Percentiles rank a stretch among this genome's conserved stretches.
These are phyloP conservation scores for Prunella himalayana DNA, from an alignment of 2,113 vertebrate species.

Conservation along the genomic window DNA sequence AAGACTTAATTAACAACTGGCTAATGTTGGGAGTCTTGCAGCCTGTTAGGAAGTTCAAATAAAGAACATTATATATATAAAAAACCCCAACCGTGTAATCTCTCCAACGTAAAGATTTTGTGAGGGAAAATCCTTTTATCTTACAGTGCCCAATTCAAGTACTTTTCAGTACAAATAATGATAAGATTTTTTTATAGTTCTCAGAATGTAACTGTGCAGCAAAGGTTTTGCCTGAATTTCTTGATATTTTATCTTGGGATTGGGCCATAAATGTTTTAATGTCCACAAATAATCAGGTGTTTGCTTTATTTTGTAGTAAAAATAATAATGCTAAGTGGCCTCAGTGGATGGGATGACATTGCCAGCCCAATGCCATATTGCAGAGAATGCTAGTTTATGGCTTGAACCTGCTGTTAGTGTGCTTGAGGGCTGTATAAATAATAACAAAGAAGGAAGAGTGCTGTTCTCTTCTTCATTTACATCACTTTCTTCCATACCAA, in stretches of 20 bases:
- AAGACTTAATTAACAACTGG: constrained; percentile 44
- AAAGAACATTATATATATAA: neutral
- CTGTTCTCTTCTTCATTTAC: neutral
- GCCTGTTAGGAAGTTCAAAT: constrained; percentile 9
- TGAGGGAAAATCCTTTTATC: neutral
- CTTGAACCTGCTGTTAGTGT: neutral
- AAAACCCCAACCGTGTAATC: rapidly evolving
- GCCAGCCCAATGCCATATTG: neutral
- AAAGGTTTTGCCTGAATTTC: neutral
- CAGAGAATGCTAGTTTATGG: neutral
- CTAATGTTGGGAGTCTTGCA: neutral
- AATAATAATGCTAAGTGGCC: neutral
- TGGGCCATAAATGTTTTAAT: neutral
- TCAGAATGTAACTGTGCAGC: neutral
- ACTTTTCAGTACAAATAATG: neutral
- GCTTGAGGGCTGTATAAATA: neutral
- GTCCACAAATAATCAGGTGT: neutral
- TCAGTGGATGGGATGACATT: neutral
- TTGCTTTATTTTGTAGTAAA: neutral
- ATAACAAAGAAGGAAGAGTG: neutral
- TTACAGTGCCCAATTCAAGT: neutral
- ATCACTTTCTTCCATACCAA: neutral
- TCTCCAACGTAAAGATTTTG: neutral
- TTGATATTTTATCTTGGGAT: neutral
- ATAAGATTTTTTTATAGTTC: neutral